Evolutionary conservation across 2,797 vertebrate species (phyloP).

Genomic region (Anguilla pacifica): DNA sequence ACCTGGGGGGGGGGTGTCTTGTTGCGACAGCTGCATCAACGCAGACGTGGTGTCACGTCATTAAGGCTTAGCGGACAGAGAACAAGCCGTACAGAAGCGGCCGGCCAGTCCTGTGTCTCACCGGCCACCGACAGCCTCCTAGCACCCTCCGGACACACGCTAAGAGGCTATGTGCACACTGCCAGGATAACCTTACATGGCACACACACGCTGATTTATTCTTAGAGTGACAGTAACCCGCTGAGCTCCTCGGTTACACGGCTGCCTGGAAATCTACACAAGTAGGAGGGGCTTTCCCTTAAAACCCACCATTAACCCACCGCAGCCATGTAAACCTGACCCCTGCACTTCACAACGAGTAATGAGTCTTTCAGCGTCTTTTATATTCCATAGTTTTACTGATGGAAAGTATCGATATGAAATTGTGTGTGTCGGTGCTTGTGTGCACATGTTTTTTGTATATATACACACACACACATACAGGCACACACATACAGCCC

Average conservation of each 20-base stretch:
- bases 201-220: neutral
- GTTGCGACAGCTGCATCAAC: neutral
- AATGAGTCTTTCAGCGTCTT: neutral
- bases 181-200: neutral
- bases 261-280: neutral
- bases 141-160: neutral
- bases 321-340: neutral
- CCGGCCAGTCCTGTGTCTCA: neutral
- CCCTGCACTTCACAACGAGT: neutral
- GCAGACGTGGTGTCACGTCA: neutral
- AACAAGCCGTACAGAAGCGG: constrained; percentile 7
- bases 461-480: too few relatives aligned
- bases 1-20: neutral
- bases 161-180: neutral
- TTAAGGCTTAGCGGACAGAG: neutral
- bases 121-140: neutral
- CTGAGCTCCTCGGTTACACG: neutral
- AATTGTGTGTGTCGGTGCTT: neutral
- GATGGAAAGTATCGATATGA: neutral
- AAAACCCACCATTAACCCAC: neutral
- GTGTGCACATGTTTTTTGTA: too few relatives aligned
- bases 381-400: neutral
- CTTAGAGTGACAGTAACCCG: neutral
- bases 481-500: neutral
- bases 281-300: neutral